Percentiles rank a stretch among this genome's conserved stretches.
Conservation (phyloP, 2,888 invertebrate genomes). For the Leucophenga maculata region DNA sequence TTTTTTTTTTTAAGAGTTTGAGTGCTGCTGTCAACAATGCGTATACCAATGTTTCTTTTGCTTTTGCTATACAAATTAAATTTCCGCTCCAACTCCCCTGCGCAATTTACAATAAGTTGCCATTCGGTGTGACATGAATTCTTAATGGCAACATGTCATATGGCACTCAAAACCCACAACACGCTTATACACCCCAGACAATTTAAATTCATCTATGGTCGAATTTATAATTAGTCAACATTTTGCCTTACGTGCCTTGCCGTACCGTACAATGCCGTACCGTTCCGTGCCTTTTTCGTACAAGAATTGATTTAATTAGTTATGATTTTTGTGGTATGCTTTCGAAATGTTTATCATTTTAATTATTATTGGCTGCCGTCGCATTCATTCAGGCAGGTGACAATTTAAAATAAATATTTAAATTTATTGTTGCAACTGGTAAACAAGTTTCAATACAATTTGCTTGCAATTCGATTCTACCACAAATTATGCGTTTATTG, state of each 20-base stretch:
- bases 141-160: background rate
- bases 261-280: too few species aligned
- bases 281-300: too few species aligned
- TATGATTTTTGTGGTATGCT: slow-evolving; percentile 5
- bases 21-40: background rate
- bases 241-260: background rate
- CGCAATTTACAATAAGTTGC: slow-evolving; percentile 23
- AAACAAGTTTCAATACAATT: too few species aligned
- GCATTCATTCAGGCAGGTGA: background rate
- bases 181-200: too few species aligned
- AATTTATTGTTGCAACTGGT: too few species aligned
- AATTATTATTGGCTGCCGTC: background rate
- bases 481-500: too few species aligned
- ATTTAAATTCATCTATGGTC: background rate
- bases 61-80: background rate
- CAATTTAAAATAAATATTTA: background rate
- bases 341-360: background rate
- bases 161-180: too few species aligned
- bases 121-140: slow-evolving; percentile 29
- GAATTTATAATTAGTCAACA: slow-evolving; percentile 25
- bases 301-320: slow-evolving; percentile 13
- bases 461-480: too few species aligned
- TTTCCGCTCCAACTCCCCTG: background rate
- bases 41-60: background rate
- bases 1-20: background rate